Evolutionary conservation across 23 tunicate species (phyloP).

Genomic region (Oikopleura vanhoeffeni): DNA sequence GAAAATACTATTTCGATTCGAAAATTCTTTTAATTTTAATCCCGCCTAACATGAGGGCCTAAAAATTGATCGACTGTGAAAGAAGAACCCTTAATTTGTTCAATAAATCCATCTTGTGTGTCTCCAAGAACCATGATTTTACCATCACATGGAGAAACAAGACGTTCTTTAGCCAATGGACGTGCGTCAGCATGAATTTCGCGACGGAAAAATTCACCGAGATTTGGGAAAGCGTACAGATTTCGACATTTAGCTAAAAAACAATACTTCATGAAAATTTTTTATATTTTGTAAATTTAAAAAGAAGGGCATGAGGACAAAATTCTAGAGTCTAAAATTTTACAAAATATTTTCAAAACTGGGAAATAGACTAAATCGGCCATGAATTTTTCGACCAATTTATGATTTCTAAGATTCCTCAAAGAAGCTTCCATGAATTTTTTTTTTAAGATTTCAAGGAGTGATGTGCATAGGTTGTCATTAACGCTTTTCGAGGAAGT

Average conservation of each 20-base stretch:
- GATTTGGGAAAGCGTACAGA: constrained; percentile 3
- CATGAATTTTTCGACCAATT: no score
- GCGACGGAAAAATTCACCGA: neutral
- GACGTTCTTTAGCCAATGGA: neutral
- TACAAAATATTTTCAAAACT: no score
- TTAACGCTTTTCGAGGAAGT: no score
- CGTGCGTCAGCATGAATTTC: neutral
- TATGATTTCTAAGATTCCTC: no score
- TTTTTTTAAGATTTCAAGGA: no score
- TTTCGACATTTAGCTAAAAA: neutral
- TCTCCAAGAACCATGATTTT: neutral
- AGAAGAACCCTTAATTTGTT: neutral
- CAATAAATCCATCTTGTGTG: neutral
- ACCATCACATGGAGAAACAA: constrained; percentile 11
- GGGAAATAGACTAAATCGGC: no score
- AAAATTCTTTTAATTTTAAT: no score
- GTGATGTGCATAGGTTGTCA: no score
- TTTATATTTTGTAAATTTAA: neutral
- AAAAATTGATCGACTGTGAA: neutral
- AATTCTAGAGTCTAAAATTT: no score
- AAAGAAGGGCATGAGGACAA: no score
- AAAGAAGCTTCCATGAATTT: no score
- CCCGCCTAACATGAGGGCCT: neutral
- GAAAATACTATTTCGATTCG: no score
- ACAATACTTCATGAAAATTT: neutral